Percentiles rank a stretch among this genome's conserved stretches.
Conservation (phyloP, 2,797 vertebrate species). For the Lateolabrax maculatus region DNA sequence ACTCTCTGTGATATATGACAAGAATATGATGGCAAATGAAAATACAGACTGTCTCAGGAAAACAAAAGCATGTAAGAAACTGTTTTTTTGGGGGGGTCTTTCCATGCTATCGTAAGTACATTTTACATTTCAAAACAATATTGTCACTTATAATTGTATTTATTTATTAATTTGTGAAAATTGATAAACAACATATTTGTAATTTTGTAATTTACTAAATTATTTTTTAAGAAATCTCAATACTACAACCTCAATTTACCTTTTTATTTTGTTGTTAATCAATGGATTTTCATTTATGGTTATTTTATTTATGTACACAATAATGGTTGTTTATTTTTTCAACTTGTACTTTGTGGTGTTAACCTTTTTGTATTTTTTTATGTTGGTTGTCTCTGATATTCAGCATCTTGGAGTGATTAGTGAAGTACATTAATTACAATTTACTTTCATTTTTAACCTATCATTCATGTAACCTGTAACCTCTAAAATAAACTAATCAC, state of each 20-base stretch:
- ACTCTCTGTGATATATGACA: not conserved
- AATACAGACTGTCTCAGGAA: not conserved
- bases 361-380: not conserved
- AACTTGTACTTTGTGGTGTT: not conserved
- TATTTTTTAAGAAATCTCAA: not conserved
- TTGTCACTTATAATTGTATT: not conserved
- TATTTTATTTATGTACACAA: too few species aligned
- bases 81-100: not conserved
- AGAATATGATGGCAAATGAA: not conserved
- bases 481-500: not conserved
- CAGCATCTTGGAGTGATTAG: not conserved
- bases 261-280: not conserved
- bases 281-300: too few species aligned
- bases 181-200: not conserved
- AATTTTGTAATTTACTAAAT: not conserved
- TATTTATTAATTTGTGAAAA: not conserved
- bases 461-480: not conserved
- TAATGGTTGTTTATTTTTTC: too few species aligned
- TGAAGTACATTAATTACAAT: not conserved
- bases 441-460: not conserved
- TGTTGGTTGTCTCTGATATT: not conserved
- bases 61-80: not conserved
- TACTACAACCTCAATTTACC: not conserved
- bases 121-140: not conserved
- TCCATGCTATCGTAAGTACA: not conserved